Evolutionary conservation across 2,888 invertebrate species (phyloP).

Genomic region (Perizoma affinitatum): DNA sequence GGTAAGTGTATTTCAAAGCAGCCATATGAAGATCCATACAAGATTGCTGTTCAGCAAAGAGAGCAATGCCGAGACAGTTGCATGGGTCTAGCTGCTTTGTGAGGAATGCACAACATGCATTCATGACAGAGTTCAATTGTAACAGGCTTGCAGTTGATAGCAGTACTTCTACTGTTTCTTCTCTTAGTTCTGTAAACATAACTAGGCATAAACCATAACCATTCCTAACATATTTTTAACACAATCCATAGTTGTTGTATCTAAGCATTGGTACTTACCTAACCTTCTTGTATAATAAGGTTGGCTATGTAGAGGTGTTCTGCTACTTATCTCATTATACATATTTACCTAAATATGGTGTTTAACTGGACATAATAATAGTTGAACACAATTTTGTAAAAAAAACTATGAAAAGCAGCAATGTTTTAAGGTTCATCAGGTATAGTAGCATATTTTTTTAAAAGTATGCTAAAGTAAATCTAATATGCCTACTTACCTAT

Average conservation of each 20-base stretch:
- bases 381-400: too few species aligned
- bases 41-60: constrained; percentile 96
- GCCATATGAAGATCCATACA: constrained; percentile 91
- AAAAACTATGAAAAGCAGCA: too few species aligned
- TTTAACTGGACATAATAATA: too few species aligned
- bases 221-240: background rate
- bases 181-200: constrained; percentile 88
- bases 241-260: too few species aligned
- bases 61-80: constrained; percentile 96
- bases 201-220: constrained; percentile 33
- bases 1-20: constrained; percentile 93
- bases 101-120: constrained; percentile 95
- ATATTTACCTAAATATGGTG: too few species aligned
- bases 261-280: too few species aligned
- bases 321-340: too few species aligned
- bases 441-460: too few species aligned
- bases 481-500: constrained; percentile 60
- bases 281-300: too few species aligned
- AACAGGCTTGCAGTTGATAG: constrained; percentile 94
- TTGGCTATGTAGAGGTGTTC: too few species aligned
- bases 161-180: constrained; percentile 95
- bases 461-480: background rate
- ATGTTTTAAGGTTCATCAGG: too few species aligned
- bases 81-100: constrained; percentile 96
- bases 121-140: constrained; percentile 93